Evolutionary conservation across 2,797 vertebrate species (phyloP), one percentile per base, ranked within the genome.

Genomic region (Muscicapa striata): DNA sequence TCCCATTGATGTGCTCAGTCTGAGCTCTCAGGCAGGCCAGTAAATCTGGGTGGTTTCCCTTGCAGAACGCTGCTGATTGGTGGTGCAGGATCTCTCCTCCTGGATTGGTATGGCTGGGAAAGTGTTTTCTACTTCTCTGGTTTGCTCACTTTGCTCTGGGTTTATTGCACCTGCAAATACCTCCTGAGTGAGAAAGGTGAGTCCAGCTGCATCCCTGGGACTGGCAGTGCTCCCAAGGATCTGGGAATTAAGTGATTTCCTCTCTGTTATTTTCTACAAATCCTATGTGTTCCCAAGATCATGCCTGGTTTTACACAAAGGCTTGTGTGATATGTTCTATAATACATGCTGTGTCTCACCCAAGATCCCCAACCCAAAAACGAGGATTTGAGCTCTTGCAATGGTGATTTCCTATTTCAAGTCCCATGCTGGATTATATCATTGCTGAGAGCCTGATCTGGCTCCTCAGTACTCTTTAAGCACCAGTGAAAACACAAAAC

Each of bases 61-160:
- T 93, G 57, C 92, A 99, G 99, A 90, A 99, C 98, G 0, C 96
- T 99, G 96, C 96, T 99, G 96, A 99, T 99, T 0, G 99, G 99
- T 9, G 99, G 98, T 2, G 97, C 98, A 15, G 99, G 99, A 54
- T 99, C 99, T 36, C 97, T 99, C 79, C 98, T 99, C 96, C 96
- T 99, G 96, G 99, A 99, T 26, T 95, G 98, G 96, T 99, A 98
- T 0, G 98, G 99, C 93, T 99, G 99, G 99, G 98, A 99, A 92
- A 99, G 98, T 1, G 98, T 99, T 87, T 99, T 99, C 97, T 99
- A 99, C 55, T 97, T 98, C 92, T 98, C 99, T 0, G 99, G 99
- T 2, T 96, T 99, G 46, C 98, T 99, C 68, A 98, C 99, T 4
- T 94, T 99, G 88, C 96, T 99, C 51, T 99, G 99, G 99, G 98